Percentiles rank a stretch among this genome's conserved stretches.
Conservation (phyloP, 2,113 vertebrate species). For the Seriola quinqueradiata region DNA sequence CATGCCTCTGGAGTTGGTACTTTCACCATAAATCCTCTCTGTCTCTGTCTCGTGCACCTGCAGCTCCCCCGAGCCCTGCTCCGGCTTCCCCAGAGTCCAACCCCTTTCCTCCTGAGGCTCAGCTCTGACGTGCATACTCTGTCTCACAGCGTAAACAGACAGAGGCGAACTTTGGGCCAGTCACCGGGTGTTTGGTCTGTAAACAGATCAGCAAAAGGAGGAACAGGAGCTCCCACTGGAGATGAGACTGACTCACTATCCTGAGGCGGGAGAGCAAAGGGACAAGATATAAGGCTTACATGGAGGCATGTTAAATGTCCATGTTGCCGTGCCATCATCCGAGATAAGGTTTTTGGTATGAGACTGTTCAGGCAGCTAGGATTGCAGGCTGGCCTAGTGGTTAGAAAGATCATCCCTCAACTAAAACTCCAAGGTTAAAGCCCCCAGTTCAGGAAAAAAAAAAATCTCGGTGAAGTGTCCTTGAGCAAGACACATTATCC, state of each 20-base stretch:
- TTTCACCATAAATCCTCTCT: slow-evolving; percentile 49
- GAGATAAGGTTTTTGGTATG: slow-evolving; percentile 71
- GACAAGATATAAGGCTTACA: slow-evolving; percentile 66
- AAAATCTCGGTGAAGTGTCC: slow-evolving; percentile 10
- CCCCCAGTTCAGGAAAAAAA: slow-evolving; percentile 14
- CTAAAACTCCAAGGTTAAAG: slow-evolving; percentile 28
- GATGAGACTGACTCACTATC: slow-evolving; percentile 60
- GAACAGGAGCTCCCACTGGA: slow-evolving; percentile 76
- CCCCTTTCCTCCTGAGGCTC: slow-evolving; percentile 56
- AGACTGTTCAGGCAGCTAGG: slow-evolving; percentile 56
- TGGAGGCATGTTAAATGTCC: slow-evolving; percentile 68
- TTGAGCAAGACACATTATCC: slow-evolving; percentile 5
- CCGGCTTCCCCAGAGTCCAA: slow-evolving; percentile 39
- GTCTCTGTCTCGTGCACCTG: slow-evolving; percentile 73
- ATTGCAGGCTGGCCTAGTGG: slow-evolving; percentile 16
- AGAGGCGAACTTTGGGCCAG: slow-evolving; percentile 68
- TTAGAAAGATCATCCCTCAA: slow-evolving; percentile 40
- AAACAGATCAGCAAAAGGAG: slow-evolving; percentile 80
- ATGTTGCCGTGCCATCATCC: slow-evolving; percentile 35
- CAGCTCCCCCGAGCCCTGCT: slow-evolving; percentile 31
- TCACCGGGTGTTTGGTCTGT: slow-evolving; percentile 77
- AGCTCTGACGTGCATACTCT: slow-evolving; percentile 60
- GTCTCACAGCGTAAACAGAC: slow-evolving; percentile 74
- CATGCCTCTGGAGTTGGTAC: slow-evolving; percentile 22
- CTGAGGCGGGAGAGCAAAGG: slow-evolving; percentile 47